Conservation (phyloP, 1,140 invertebrate species). For the Pseudomyrmex dendroicus region DNA sequence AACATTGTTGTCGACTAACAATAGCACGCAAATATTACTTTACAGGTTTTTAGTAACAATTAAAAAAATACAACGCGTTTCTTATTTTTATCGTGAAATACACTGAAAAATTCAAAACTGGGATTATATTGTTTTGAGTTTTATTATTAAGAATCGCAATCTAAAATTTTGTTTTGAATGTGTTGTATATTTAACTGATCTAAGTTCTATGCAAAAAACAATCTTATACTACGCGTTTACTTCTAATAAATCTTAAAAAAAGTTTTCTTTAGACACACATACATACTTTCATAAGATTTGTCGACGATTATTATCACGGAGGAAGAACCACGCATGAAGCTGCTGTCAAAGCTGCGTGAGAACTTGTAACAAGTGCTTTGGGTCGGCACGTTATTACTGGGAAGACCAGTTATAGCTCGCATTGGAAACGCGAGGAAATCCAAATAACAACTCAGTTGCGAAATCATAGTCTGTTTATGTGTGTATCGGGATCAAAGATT, state of each 20-base stretch:
- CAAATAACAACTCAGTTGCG: constrained; percentile 44
- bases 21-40: too few relatives aligned
- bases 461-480: not conserved
- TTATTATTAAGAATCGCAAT: too few relatives aligned
- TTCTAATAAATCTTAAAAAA: not conserved
- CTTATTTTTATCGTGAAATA: too few relatives aligned
- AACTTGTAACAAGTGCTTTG: constrained; percentile 14
- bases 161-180: too few relatives aligned
- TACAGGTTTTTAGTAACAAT: too few relatives aligned
- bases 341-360: constrained; percentile 22
- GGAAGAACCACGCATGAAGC: not conserved
- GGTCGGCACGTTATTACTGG: constrained; percentile 37
- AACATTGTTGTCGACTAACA: too few relatives aligned
- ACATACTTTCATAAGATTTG: not conserved
- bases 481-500: not conserved
- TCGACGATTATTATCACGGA: not conserved
- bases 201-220: not conserved
- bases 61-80: too few relatives aligned
- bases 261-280: not conserved
- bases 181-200: not conserved
- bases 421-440: constrained; percentile 32
- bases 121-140: too few relatives aligned
- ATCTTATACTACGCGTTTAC: not conserved
- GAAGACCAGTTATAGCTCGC: constrained; percentile 48
- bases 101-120: too few relatives aligned